A percentile compares a stretch with the other conserved stretches of the same genome.
Conservation (phyloP, 1,140 invertebrate species). For the Euwallacea fornicatus region DNA sequence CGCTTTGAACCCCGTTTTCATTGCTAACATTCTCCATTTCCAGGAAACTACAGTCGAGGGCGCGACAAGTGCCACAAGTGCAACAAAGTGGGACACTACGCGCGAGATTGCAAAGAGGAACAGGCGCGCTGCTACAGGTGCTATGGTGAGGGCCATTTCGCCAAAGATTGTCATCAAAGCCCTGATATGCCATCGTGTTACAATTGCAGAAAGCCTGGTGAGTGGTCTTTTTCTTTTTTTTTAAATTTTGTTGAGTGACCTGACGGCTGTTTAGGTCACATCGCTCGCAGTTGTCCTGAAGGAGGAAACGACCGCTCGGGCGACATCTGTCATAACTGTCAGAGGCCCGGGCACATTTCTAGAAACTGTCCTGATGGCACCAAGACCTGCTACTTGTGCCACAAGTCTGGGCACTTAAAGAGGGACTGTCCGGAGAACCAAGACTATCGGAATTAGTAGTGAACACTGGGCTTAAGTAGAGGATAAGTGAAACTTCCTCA, state of each 20-base stretch:
- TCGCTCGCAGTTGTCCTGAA: conserved; percentile 82
- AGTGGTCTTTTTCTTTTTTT: background rate
- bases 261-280: conserved; percentile 64
- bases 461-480: conserved; percentile 1
- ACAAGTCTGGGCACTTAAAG: conserved; percentile 86
- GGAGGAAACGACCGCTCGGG: conserved; percentile 56
- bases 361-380: conserved; percentile 81
- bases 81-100: conserved; percentile 90
- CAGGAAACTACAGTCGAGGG: conserved; percentile 60
- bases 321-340: conserved; percentile 85
- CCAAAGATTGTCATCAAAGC: conserved; percentile 83
- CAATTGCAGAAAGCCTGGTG: conserved; percentile 83
- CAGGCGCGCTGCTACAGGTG: conserved; percentile 84
- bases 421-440: conserved; percentile 80
- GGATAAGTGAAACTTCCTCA: conserved; percentile 8
- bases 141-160: conserved; percentile 84
- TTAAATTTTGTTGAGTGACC: background rate
- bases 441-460: conserved; percentile 49
- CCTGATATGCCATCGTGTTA: conserved; percentile 81
- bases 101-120: conserved; percentile 87
- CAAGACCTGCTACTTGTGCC: conserved; percentile 86
- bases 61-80: conserved; percentile 93
- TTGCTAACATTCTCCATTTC: conserved; percentile 49
- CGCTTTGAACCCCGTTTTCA: background rate
- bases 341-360: conserved; percentile 82